Conservation (phyloP, 2,888 invertebrate genomes). For the Dendrolimus houi region DNA sequence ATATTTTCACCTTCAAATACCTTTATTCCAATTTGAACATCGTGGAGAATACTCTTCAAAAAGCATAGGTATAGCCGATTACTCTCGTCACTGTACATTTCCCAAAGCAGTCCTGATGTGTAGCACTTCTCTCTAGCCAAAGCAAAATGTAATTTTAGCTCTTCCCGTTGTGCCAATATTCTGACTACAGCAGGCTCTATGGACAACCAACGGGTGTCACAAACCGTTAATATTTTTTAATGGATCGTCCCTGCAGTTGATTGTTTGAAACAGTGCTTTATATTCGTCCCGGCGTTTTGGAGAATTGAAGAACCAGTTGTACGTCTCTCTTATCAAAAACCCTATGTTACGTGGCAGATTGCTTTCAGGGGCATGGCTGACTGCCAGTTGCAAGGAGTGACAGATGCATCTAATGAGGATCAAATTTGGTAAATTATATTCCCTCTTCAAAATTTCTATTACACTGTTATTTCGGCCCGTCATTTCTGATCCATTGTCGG, state of each 20-base stretch:
- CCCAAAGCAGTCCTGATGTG: conserved; percentile 4
- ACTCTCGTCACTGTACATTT: conserved; percentile 4
- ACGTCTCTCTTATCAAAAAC: conserved; percentile 25
- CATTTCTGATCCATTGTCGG: conserved; percentile 34
- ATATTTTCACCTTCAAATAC: conserved; percentile 6
- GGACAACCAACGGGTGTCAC: conserved; percentile 13
- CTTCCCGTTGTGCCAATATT: conserved; percentile 11
- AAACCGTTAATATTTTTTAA: conserved; percentile 21
- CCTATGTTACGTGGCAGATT: conserved; percentile 25
- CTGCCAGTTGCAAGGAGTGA: conserved; percentile 25
- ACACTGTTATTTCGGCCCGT: conserved; percentile 26
- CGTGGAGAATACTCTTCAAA: background rate
- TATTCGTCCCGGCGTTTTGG: conserved; percentile 19
- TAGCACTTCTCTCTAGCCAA: conserved; percentile 6
- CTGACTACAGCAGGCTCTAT: conserved; percentile 6
- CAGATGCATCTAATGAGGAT: conserved; percentile 19
- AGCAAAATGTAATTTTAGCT: conserved; percentile 8
- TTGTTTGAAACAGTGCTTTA: conserved; percentile 16
- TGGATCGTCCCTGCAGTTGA: conserved; percentile 24
- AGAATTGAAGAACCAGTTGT: conserved; percentile 26
- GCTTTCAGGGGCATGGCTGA: conserved; percentile 21
- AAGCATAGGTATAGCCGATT: background rate
- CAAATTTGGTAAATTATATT: conserved; percentile 16
- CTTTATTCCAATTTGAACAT: conserved; percentile 8
- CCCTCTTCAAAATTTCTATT: conserved; percentile 16